Conservation (phyloP, 2,113 vertebrate genomes). For the Copsychus sechellarum region DNA sequence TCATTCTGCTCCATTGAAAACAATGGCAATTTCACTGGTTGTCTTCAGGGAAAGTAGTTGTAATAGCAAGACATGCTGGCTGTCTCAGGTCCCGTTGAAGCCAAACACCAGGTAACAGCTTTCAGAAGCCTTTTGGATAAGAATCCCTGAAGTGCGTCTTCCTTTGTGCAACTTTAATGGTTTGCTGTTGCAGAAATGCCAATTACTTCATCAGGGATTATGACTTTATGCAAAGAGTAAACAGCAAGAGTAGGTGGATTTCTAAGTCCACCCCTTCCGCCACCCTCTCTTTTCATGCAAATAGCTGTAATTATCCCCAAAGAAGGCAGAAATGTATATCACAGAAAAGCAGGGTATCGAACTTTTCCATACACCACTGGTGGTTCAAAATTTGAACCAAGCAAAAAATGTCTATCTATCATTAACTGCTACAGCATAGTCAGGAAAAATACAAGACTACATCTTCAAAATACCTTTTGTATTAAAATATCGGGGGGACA, state of each 20-base stretch:
- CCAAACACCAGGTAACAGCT: not conserved
- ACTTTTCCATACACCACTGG: not conserved
- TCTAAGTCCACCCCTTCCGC: not conserved
- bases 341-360: not conserved
- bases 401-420: not conserved
- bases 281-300: slow-evolving; percentile 50
- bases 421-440: not conserved
- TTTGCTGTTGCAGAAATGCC: not conserved
- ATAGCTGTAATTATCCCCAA: slow-evolving; percentile 7
- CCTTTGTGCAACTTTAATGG: slow-evolving; percentile 1
- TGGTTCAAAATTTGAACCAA: not conserved
- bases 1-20: slow-evolving; percentile 25
- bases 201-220: slow-evolving; percentile 59
- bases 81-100: not conserved
- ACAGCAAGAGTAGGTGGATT: slow-evolving; percentile 22
- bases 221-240: slow-evolving; percentile 48
- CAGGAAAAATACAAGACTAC: not conserved
- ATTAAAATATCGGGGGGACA: rapidly evolving
- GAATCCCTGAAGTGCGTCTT: slow-evolving; percentile 4
- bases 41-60: not conserved
- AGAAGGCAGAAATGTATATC: not conserved
- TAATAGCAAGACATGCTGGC: not conserved
- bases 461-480: not conserved
- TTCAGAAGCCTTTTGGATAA: not conserved
- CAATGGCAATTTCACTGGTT: slow-evolving; percentile 22